Base-by-base conservation (phyloP, 2,113 vertebrate genomes). In the Proterorhinus semilunaris region DNA sequence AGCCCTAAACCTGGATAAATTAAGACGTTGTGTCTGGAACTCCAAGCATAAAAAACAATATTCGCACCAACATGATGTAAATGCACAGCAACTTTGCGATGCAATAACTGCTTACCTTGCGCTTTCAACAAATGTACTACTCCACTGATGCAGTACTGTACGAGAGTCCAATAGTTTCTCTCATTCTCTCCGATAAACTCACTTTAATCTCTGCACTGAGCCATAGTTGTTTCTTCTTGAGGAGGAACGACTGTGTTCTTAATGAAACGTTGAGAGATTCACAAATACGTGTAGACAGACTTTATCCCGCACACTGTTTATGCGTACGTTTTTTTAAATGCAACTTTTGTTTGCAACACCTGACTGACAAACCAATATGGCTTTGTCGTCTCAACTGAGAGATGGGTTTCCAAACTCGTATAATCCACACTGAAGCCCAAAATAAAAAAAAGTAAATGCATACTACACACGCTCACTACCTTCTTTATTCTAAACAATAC, bases 171-270 rank as follows among this genome's bases (percentile, higher is more conserved):
- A 49, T 47, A 52, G 42, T 27, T 49, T 36, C 43, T 47, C 17
- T 42, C 21, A 2, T 44, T 57, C 27, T 7, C 57, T 13, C 10
- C n/a, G 11, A 61, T 44, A n/a, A 13, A 9, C 7, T 69, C 17
- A 73, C 46, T 49, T 62, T 74, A 72, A 80, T 80, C 74, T 72
- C 59, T 58, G 73, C 79, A 82, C 79, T 86, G 79, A 83, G 76
- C 70, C 65, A 51, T 67, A 65, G 42, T 52, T 27, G 57, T 63
- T 21, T 44, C 64, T 36, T 47, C 64, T 54, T 42, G 11, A 71
- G 53, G 62, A 50, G 69, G 21, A 62, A 63, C 16, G 64, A 10
- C 10, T 51, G 11, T 52, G 76, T 13, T 50, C 16, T 8, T 44
- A 8, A 11, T 77, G 67, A 36, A 52, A 13, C 12, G 8, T 44